Evolutionary conservation across 2,113 vertebrate species (phyloP).

Genomic region (Sinocyclocheilus grahami): DNA sequence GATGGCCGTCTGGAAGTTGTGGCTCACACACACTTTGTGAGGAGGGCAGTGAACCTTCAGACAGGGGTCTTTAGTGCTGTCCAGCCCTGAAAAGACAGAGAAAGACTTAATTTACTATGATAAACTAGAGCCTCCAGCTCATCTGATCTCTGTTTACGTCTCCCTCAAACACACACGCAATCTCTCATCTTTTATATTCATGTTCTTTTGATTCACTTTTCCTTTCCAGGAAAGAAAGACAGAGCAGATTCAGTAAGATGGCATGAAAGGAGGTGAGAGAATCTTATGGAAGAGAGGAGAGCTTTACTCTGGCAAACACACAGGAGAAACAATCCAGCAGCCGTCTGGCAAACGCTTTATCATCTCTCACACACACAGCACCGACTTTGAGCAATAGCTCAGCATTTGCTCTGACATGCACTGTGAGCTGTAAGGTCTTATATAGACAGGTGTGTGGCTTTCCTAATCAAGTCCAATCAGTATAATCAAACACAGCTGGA

Average conservation of each 20-base stretch:
- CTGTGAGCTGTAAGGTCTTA: too few relatives aligned
- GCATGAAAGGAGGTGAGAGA: background rate
- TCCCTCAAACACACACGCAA: background rate
- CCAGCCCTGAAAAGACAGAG: conserved; percentile 76
- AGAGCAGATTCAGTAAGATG: background rate
- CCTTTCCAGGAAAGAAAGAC: conserved; percentile 3
- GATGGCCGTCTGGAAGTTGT: conserved; percentile 88
- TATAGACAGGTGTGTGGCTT: too few relatives aligned
- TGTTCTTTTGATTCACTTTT: conserved; percentile 55
- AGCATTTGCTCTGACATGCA: too few relatives aligned
- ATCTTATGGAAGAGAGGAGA: conserved; percentile 5
- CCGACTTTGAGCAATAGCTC: conserved; percentile 41
- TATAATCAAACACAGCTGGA: too few relatives aligned
- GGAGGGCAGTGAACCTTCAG: conserved; percentile 91
- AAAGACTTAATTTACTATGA: conserved; percentile 52
- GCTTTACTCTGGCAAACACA: conserved; percentile 32
- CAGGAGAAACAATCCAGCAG: conserved; percentile 39
- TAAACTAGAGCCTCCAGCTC: background rate
- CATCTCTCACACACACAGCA: background rate
- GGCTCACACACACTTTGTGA: conserved; percentile 92
- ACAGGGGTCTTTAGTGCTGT: conserved; percentile 91
- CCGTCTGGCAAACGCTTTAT: conserved; percentile 43
- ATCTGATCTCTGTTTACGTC: background rate
- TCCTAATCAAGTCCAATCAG: too few relatives aligned
- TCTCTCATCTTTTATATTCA: background rate